Evolutionary conservation across 2,888 invertebrate species (phyloP), one percentile per base, ranked within the genome.

Genomic region (Unio delphinus): DNA sequence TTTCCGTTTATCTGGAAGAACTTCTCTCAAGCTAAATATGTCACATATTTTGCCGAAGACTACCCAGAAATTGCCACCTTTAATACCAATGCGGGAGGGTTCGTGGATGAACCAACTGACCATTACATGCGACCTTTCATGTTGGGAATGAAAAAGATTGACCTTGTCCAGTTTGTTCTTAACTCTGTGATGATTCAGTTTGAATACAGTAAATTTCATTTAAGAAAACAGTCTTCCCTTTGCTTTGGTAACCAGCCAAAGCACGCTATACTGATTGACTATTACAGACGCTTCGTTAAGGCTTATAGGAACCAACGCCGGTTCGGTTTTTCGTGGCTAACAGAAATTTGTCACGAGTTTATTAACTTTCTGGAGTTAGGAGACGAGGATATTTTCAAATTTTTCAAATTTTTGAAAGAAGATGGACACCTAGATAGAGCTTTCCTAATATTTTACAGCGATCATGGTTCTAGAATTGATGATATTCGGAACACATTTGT

Each of bases 321-420:
- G 80, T 98, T 97, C 89, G 90, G 93, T 7, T 95, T 97, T 86
- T 94, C 95, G 11, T 97, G 97, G 91, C 95, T 97, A 81, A 94
- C 94, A 0, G 95, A 96, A 83, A 92, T 97, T 20, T 95, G 95
- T 0, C 98, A 98, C 84, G 95, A 96, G 82, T 94, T 95, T 65
- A 94, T 94, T 83, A 95, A 96, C 88, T 91, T 93, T 81, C 92
- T 93, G 0, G 93, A 94, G 4, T 92, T 93, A 0, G 95, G 94
- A 0, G 97, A 97, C 87, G 92, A 93, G 0, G 95, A 95, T 86
- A 88, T 95, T 0, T 68, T 79, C 45, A 72, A 83, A 1, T 86
- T 90, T 70, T 87, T 97, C 23, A 90, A 91, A 62, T 90, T 92
- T 56, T 90, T 96, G 34, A 73, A 86, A 64, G 86, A 91, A 4